A percentile compares a stretch with the other conserved stretches of the same genome.
phyloP scores from a whole-genome alignment of 2,888 invertebrate species.

The Phalangium opilio region DNA sequence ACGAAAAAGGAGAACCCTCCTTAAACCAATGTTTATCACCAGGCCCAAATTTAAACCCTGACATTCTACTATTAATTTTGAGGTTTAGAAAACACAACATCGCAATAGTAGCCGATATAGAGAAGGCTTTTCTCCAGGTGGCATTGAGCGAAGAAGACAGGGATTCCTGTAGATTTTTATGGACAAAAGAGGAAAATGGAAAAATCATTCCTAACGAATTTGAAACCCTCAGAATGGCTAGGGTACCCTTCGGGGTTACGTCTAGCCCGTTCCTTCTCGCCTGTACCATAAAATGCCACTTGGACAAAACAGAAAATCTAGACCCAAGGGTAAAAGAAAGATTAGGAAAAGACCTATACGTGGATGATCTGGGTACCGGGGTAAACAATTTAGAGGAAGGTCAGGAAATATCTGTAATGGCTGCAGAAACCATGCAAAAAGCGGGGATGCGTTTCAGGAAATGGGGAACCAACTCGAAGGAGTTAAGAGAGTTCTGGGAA shows the following conservation, averaged over 20 bases:
- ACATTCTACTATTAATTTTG: slow-evolving; percentile 1
- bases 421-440: background rate
- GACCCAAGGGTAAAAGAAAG: background rate
- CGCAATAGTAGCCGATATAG: slow-evolving; percentile 6
- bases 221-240: background rate
- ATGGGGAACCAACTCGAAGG: slow-evolving; percentile 1
- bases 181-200: background rate
- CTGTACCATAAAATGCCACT: slow-evolving; percentile 1
- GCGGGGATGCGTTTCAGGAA: slow-evolving; percentile 1
- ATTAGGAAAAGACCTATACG: background rate
- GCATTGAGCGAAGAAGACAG: slow-evolving; percentile 1
- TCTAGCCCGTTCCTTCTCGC: slow-evolving; percentile 2
- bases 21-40: slow-evolving; percentile 6
- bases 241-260: slow-evolving; percentile 1
- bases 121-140: slow-evolving; percentile 9
- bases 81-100: slow-evolving; percentile 10
- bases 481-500: background rate
- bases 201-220: no score
- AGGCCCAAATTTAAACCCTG: slow-evolving; percentile 6
- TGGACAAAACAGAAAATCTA: background rate
- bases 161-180: slow-evolving; percentile 4
- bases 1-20: background rate
- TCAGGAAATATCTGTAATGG: background rate
- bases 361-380: slow-evolving; percentile 1
- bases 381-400: background rate